A percentile compares a stretch with the other conserved stretches of the same genome.
phyloP scores from a whole-genome alignment of 2,888 invertebrate species.

The Archips crataeganus region DNA sequence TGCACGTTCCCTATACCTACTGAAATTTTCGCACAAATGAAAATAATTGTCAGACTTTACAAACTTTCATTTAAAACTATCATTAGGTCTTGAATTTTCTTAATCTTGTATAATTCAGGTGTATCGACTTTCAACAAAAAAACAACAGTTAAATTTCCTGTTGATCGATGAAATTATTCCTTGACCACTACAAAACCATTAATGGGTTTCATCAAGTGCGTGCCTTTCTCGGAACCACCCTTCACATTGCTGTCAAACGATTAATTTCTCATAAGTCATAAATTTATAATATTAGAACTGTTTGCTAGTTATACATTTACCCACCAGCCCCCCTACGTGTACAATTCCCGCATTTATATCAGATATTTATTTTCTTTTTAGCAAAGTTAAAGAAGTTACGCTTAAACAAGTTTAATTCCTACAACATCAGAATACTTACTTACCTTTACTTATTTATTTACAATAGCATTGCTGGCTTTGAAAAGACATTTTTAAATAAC shows the following conservation, averaged over 20 bases:
- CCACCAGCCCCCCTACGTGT: no score
- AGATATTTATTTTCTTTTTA: background rate
- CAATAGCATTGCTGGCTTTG: background rate
- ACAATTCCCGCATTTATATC: no score
- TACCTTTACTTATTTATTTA: background rate
- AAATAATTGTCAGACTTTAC: no score
- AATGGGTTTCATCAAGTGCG: no score
- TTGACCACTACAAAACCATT: background rate
- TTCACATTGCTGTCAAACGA: background rate
- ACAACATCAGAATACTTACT: background rate
- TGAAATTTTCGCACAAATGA: no score
- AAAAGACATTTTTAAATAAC: background rate
- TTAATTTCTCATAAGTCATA: background rate
- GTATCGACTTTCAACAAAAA: no score
- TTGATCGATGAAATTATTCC: background rate
- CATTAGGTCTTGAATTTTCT: no score
- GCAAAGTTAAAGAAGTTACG: background rate
- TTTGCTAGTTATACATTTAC: background rate
- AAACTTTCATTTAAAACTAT: no score
- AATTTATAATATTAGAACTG: background rate
- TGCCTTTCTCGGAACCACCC: no score
- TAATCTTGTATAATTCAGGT: no score
- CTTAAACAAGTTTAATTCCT: background rate
- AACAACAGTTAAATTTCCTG: no score
- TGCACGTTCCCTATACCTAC: no score